Evolutionary conservation across 2,113 vertebrate genomes (phyloP).

Genomic region (Chamaetylas fuelleborni): DNA sequence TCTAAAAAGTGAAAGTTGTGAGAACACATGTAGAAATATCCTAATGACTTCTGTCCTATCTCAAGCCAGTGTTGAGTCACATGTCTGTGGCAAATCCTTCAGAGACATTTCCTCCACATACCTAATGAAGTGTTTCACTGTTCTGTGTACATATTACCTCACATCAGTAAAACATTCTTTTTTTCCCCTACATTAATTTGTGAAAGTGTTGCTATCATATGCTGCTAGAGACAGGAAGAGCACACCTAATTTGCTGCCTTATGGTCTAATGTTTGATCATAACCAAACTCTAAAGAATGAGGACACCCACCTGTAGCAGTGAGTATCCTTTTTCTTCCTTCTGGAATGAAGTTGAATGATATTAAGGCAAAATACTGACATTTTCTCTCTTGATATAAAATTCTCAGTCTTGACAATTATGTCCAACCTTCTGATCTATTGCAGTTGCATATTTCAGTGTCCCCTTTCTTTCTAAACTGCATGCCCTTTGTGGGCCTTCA

Average conservation of each 20-base stretch:
- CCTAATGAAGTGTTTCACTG: not conserved
- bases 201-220: not conserved
- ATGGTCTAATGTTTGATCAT: not conserved
- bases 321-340: not conserved
- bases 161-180: not conserved
- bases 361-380: not conserved
- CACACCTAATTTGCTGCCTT: not conserved
- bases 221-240: not conserved
- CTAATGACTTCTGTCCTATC: not conserved
- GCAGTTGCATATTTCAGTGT: not conserved
- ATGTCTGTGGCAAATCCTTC: not conserved
- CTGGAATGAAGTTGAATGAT: not conserved
- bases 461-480: not conserved
- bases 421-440: not conserved
- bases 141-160: not conserved
- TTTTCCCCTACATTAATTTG: rapidly evolving
- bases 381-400: not conserved
- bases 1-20: not conserved
- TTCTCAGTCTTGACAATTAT: not conserved
- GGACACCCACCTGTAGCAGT: not conserved
- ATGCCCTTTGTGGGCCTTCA: not conserved
- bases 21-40: not conserved
- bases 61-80: not conserved
- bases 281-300: not conserved
- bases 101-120: not conserved